Base-by-base conservation (phyloP, 2,797 vertebrate species). In the Melanotaenia pygmaea region DNA sequence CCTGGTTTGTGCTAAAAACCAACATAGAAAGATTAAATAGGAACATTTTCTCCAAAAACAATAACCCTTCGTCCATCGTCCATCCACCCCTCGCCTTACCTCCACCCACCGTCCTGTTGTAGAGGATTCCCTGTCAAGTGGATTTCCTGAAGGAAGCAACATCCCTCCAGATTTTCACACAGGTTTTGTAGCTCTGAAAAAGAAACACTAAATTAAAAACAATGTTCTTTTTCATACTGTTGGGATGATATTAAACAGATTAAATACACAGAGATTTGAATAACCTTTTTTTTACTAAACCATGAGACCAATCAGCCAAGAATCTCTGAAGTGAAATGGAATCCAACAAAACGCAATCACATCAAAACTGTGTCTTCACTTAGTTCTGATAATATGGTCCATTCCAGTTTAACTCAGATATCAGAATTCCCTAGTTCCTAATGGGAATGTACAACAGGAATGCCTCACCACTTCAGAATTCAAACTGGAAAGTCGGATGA, bases 71-170 rank as follows among this genome's bases (percentile, higher is more conserved):
- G 3, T 43, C 40, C 62, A 1, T 56, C 4, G 5, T 56, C 6
- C 24, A 4, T 18, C 60, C 22, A 24, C 8, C 10, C 22, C 4
- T 37, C 1, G 1, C 75, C 92, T 94, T 74, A 99, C 98, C 96
- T 96, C 96, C 96, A 98, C 14, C 89, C 91, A 47, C 67, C 79
- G 86, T 99, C 97, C 82, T 92, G 95, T 64, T 96, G 93, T 78
- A 99, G 76, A 70, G 97, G 97, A 91, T 99, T 98, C 85, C 95
- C 96, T 37, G 24, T 81, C 24, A 99, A 70, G 67, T 84, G 91
- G 47, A 99, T 74, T 34, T 96, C 93, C 57, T 45, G 85, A 30
- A 99, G 91, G 76, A 88, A 88, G 13, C 12, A 59, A 85, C 96
- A 98, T 40, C 91, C 91, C 79, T 85, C 72, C 84, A 99, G 89